phyloP scores from a whole-genome alignment of 2,888 invertebrate genomes.

The Cephus pulcher region DNA sequence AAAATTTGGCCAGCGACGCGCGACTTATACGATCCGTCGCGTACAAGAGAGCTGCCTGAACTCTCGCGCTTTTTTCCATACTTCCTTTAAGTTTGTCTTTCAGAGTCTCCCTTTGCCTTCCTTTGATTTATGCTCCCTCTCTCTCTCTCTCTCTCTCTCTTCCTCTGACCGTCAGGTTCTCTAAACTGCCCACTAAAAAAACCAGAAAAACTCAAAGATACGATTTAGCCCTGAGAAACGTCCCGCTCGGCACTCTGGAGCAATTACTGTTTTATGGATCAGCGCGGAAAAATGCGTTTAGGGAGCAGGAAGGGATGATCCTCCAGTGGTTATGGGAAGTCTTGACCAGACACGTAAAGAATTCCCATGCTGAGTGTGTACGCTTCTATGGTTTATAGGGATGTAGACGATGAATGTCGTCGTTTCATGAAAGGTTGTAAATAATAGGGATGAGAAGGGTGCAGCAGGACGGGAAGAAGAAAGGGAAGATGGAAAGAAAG shows the following conservation, averaged over 20 bases:
- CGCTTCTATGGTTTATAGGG: background rate
- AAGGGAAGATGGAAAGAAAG: constrained; percentile 1
- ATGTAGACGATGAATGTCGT: background rate
- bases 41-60: background rate
- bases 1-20: constrained; percentile 11
- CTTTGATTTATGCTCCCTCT: background rate
- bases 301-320: background rate
- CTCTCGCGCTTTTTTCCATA: background rate
- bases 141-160: background rate
- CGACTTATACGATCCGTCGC: background rate
- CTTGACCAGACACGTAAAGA: background rate
- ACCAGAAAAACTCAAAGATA: background rate
- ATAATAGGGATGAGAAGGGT: background rate
- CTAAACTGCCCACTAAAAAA: background rate
- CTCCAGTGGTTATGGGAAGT: background rate
- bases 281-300: background rate
- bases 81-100: background rate
- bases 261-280: background rate
- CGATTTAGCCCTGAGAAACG: background rate
- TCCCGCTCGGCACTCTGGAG: background rate
- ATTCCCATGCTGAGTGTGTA: background rate
- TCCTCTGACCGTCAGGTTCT: background rate
- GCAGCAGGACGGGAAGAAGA: background rate
- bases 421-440: constrained; percentile 1
- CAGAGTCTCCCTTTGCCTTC: no score